Conservation (phyloP, 2,113 vertebrate species). For the Euleptes europaea region DNA sequence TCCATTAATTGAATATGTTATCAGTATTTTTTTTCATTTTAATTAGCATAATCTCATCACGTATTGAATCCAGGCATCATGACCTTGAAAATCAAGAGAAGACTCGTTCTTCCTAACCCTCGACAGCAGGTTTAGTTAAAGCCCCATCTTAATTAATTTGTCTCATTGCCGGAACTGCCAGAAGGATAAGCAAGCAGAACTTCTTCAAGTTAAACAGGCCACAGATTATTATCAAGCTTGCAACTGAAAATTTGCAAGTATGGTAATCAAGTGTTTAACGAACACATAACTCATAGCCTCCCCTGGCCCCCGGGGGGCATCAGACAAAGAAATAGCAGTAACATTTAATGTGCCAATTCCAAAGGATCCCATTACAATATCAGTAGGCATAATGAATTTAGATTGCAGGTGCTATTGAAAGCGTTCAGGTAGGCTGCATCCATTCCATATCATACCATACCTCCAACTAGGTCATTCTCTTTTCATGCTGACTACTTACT, state of each 20-base stretch:
- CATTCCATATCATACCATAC: not conserved
- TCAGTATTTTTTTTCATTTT: slow-evolving; percentile 14
- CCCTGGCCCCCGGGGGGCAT: not conserved
- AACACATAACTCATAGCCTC: slow-evolving; percentile 8
- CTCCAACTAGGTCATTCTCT: not conserved
- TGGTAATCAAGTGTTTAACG: not conserved
- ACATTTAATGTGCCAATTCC: not conserved
- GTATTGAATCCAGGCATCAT: slow-evolving; percentile 21
- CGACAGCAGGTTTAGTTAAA: not conserved
- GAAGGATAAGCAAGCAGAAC: slow-evolving; percentile 8
- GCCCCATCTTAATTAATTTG: slow-evolving; percentile 9
- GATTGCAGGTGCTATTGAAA: not conserved
- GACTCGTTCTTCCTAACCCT: not conserved
- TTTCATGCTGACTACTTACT: not conserved
- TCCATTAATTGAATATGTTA: slow-evolving; percentile 6
- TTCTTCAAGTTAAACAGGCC: not conserved
- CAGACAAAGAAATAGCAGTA: not conserved
- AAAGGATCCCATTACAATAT: not conserved
- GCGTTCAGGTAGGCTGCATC: not conserved
- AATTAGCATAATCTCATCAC: slow-evolving; percentile 23
- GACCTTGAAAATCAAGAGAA: slow-evolving; percentile 30
- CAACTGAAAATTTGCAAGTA: not conserved
- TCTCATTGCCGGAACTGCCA: slow-evolving; percentile 1
- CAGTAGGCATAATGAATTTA: not conserved
- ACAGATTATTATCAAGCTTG: slow-evolving; percentile 6